Base-by-base conservation (phyloP, 2,888 invertebrate genomes). In the Smittia sp. region DNA sequence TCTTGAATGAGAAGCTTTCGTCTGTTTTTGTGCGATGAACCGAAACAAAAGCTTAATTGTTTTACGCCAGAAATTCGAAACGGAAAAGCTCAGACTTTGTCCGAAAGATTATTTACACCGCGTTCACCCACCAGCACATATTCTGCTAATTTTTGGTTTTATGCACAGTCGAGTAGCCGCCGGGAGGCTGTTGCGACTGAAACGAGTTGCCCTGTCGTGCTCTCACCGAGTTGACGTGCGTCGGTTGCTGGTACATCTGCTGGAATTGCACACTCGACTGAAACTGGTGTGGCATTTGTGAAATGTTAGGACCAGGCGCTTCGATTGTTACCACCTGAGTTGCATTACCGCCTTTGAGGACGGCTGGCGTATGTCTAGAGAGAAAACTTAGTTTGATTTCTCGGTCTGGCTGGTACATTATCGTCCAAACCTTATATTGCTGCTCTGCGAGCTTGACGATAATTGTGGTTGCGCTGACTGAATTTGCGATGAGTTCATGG, bases 401-500 rank as follows among this genome's bases (percentile, higher is more conserved):
- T 20, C 20, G 4, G 22, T 4, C 6, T 58, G n/a, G 18, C 20
- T 15, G n/a, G 9, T 15, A 18, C 1, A 20, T 58, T 22, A 58
- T 9, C 22, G 58, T 11, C 58, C 22, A 24, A 52, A 73, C 15
- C 58, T 58, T 54, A 67, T 66, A 39, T 62, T 69, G 27, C 18
- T 69, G 69, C 20, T 74, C 13, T 63, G 63, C 27, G 24, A 25
- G 11, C 22, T 3, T 2, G 18, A 9, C 4, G 74, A 67, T 75
- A 75, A 65, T 22, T 72, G 9, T n/a, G 24, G n/a, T 11, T 52
- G 27, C 9, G 46, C 24, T n/a, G 41, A 54, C 39, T 54, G 72
- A 13, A 38, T 20, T 32, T 69, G 69, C 25, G 22, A 41, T 6
- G 68, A 54, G n/a, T 76, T 75, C 58, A 76, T 74, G 32, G 76